Evolutionary conservation across 2,888 invertebrate species (phyloP), one percentile per base, ranked within the genome.

Genomic region (Parnassius smintheus): DNA sequence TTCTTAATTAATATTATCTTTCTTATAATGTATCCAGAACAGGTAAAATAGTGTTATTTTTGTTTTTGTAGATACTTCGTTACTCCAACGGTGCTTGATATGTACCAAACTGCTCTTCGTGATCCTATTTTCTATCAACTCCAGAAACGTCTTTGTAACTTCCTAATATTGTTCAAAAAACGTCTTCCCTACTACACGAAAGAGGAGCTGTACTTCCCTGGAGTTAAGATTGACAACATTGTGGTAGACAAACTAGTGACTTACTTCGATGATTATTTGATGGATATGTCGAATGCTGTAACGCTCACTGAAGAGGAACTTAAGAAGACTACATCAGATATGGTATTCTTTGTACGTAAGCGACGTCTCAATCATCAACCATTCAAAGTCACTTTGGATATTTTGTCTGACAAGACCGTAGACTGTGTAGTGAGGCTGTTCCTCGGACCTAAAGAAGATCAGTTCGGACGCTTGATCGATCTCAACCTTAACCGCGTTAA

Each of bases 71-170:
- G 91, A 13, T 90, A 93, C 75, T 92, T 93, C 68, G 83, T 92
- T 2, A 78, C 88, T 9, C 94, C 95, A n/a, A 89, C 93, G 9
- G 88, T 93, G 2, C 82, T 95, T 68, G 93, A 95, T 72, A 88
- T 92, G 68, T 94, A 93, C 75, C 93, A 93, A 74, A 95, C 95
- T 7, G 93, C 94, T 71, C 84, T 95, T 68, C 94, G 95, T 68
- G 96, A 96, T 77, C 96, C 96, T 25, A 92, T 94, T 53, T 95
- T 95, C 92, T 96, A 94, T 81, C 93, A 93, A 69, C 84, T 95
- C 65, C 94, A 94, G 77, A 94, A 94, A 81, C 93, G 93, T 64
- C 87, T 95, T 66, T 75, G 92, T 54, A 81, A 92, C 64, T 86
- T 92, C 55, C 92, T 94, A 75, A 82, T 88, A 68, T 89, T 93